These are phyloP conservation scores for Mellivora capensis DNA, from an alignment of 2,113 vertebrate genomes.

Conservation along the genomic window DNA sequence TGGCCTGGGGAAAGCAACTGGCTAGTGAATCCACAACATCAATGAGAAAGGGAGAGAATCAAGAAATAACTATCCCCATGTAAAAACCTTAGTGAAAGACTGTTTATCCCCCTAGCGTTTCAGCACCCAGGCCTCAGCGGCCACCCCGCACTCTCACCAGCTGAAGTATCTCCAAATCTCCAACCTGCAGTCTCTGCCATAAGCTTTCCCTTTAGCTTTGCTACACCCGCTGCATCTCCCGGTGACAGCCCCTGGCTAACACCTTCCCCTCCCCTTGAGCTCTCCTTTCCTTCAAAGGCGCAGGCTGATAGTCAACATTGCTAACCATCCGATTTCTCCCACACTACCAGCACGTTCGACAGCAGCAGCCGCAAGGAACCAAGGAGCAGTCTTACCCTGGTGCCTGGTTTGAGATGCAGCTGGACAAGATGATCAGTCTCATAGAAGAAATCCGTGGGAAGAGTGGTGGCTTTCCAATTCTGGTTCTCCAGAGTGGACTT, in stretches of 20 bases:
- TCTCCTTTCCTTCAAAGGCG: not conserved
- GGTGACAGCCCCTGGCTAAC: not conserved
- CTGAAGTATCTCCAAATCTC: not conserved
- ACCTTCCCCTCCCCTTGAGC: fast-evolving
- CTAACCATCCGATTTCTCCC: not conserved
- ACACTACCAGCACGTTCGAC: not conserved
- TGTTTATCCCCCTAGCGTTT: not conserved
- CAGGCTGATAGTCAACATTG: not conserved
- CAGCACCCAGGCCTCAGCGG: not conserved
- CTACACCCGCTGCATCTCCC: not conserved
- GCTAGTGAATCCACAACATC: not conserved
- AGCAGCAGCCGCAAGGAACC: not conserved
- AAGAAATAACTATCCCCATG: not conserved
- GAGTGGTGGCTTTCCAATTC: slow-evolving; percentile 86
- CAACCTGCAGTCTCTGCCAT: not conserved
- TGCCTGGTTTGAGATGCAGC: slow-evolving; percentile 89
- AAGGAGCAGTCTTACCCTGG: slow-evolving; percentile 81
- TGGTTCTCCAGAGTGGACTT: slow-evolving; percentile 86
- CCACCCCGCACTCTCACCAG: not conserved
- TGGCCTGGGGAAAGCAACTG: not conserved
- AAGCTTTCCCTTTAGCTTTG: not conserved
- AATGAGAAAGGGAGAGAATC: not conserved
- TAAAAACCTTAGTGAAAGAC: not conserved
- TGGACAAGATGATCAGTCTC: slow-evolving; percentile 83
- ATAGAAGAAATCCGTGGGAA: slow-evolving; percentile 93